Percentiles rank a stretch among this genome's conserved stretches.
phyloP scores from a whole-genome alignment of 2,888 invertebrate species.

The Torymus aiolomorphi region DNA sequence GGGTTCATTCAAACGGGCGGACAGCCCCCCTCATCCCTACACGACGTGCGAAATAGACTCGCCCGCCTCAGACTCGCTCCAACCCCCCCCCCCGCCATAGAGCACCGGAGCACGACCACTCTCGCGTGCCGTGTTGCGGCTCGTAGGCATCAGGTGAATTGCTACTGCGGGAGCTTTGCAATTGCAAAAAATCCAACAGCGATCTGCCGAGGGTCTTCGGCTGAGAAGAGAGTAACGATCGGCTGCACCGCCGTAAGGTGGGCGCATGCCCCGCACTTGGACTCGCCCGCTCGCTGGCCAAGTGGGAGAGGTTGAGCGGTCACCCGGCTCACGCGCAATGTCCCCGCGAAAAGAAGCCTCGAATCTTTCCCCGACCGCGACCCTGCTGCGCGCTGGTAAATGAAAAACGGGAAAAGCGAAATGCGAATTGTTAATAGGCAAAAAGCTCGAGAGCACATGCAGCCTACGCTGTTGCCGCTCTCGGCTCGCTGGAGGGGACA shows the following conservation, averaged over 20 bases:
- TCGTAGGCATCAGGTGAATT: too few species aligned
- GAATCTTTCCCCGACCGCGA: too few species aligned
- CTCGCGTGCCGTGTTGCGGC: not conserved
- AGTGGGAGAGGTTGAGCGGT: slow-evolving; percentile 29
- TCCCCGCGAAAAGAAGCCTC: not conserved
- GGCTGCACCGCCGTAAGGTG: too few species aligned
- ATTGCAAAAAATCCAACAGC: too few species aligned
- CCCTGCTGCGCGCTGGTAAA: not conserved
- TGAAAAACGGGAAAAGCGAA: slow-evolving; percentile 7
- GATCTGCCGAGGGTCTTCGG: too few species aligned
- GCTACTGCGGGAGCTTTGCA: too few species aligned
- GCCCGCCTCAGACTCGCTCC: slow-evolving; percentile 60
- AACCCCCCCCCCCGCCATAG: not conserved
- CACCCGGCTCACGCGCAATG: not conserved
- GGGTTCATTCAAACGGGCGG: slow-evolving; percentile 65
- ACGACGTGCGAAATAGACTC: slow-evolving; percentile 67
- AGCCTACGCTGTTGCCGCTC: too few species aligned
- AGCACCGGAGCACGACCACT: not conserved
- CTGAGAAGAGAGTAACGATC: too few species aligned
- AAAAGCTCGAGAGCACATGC: not conserved
- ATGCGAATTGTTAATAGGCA: not conserved
- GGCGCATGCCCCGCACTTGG: not conserved
- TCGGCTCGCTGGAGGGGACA: not conserved
- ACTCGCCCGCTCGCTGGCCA: slow-evolving; percentile 33
- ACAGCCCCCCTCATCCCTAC: slow-evolving; percentile 53